These are phyloP conservation scores for Bactericera cockerelli DNA, from an alignment of 1,140 invertebrate species.

Conservation along the genomic window DNA sequence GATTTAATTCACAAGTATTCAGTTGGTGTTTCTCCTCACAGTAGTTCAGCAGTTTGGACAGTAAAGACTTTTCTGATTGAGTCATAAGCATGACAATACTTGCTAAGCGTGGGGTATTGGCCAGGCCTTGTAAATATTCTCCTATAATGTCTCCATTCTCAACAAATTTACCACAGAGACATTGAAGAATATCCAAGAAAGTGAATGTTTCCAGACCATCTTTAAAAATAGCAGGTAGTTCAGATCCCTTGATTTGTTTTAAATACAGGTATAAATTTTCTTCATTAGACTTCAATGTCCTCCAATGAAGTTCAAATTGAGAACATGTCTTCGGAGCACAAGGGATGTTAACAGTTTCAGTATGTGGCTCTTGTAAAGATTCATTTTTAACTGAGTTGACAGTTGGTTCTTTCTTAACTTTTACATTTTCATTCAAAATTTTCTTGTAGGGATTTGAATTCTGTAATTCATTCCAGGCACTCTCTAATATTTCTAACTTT, in stretches of 20 bases:
- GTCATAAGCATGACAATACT: no score
- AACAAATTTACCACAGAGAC: no score
- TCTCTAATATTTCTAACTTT: neutral
- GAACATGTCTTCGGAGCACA: neutral
- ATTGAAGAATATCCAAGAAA: no score
- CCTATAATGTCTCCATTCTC: no score
- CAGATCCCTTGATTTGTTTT: neutral
- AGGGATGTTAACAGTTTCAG: neutral
- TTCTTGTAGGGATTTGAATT: neutral
- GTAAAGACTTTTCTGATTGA: no score
- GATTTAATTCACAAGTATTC: no score
- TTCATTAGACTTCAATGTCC: neutral
- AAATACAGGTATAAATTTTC: constrained; percentile 7
- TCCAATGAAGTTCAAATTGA: constrained; percentile 6
- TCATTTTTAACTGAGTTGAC: neutral
- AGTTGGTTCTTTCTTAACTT: neutral
- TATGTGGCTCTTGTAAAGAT: neutral
- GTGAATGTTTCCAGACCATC: no score
- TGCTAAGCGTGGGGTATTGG: no score
- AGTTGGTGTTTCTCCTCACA: no score
- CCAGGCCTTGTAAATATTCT: no score
- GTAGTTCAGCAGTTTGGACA: no score
- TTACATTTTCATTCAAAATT: neutral
- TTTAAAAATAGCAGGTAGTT: no score
- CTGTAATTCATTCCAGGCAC: constrained; percentile 7